Base-by-base conservation (phyloP, 1,140 invertebrate genomes). In the Adelges cooleyi region DNA sequence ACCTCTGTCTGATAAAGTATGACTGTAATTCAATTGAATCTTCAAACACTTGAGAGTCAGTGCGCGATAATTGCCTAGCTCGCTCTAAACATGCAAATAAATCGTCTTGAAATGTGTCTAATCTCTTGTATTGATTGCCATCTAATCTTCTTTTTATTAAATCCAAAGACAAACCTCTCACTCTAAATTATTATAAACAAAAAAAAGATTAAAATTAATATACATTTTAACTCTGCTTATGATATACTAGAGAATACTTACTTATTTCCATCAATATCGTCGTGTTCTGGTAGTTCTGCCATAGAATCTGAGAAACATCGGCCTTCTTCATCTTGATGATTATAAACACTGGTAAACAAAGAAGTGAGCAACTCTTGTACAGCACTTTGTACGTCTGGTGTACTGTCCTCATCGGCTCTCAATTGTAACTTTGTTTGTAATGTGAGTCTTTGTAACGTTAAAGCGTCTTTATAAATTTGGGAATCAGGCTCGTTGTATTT, bases 401-500 rank as follows among this genome's bases (percentile, higher is more conserved):
- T 81, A 25, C 85, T 84, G 72, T 93, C 89, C 25, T 90, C 87
- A 68, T 89, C 85, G 68, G 92, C 89, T 65, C 89, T 86, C 18
- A 97, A 74, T 72, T 91, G 84, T 67, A 91, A 78, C 73, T 96
- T 96, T 33, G 92, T 92, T 79, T 97, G 92, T 46, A 97, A 91
- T n/a, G 66, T 90, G 27, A 97, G 80, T 70, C 91, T 79, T 77
- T 98, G 94, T 67, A 99, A 76, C 33, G 92, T 88, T 54, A 98
- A 77, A 0, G 95, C 94, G 77, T 98, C 95, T 78, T 98, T 98
- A 74, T 99, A 99, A 70, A 99, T 96, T 74, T 95, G 90, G 0
- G 95, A 98, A 75, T 98, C 95, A 0, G 96, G 95, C 75, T 99
- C 96, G 76, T 99, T 99, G 75, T 96, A 99, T 77, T 96, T 96